Evolutionary conservation across 2,888 invertebrate species (phyloP).

Genomic region (Eristalis arbustorum): DNA sequence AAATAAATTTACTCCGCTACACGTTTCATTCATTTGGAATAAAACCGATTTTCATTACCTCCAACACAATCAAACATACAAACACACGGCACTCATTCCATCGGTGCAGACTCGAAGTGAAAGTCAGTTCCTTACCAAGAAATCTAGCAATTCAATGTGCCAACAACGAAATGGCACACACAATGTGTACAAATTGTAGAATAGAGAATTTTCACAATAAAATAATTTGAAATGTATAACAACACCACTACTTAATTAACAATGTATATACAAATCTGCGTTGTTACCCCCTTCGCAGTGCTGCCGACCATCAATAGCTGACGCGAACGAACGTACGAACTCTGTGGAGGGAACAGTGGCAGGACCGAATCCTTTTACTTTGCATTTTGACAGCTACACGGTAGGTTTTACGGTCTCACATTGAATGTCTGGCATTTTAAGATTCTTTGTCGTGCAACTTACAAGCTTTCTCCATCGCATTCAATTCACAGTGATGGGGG

Average conservation of each 20-base stretch:
- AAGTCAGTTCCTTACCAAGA: neutral
- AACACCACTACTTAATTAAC: constrained; percentile 71
- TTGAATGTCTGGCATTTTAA: constrained; percentile 68
- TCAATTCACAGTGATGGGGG: constrained; percentile 64
- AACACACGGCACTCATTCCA: neutral
- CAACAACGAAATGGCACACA: constrained; percentile 22
- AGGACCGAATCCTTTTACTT: constrained; percentile 66
- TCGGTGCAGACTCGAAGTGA: neutral
- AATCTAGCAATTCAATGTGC: constrained; percentile 6
- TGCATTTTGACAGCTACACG: constrained; percentile 70
- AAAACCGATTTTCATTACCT: constrained; percentile 1
- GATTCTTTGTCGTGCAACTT: constrained; percentile 68
- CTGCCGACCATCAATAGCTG: constrained; percentile 13
- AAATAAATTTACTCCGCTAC: neutral
- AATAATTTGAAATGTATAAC: constrained; percentile 70
- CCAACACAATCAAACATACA: neutral
- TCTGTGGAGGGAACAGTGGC: neutral
- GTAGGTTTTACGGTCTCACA: constrained; percentile 65
- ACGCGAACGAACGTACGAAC: neutral
- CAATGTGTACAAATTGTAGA: constrained; percentile 53
- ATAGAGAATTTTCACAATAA: constrained; percentile 64
- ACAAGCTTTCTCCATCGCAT: constrained; percentile 70
- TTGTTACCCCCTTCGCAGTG: constrained; percentile 42
- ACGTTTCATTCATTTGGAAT: neutral
- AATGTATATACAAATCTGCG: constrained; percentile 68